A percentile compares a stretch with the other conserved stretches of the same genome.
Evolutionary conservation across 2,888 invertebrate genomes (phyloP).

Genomic region (Lysandra coridon): DNA sequence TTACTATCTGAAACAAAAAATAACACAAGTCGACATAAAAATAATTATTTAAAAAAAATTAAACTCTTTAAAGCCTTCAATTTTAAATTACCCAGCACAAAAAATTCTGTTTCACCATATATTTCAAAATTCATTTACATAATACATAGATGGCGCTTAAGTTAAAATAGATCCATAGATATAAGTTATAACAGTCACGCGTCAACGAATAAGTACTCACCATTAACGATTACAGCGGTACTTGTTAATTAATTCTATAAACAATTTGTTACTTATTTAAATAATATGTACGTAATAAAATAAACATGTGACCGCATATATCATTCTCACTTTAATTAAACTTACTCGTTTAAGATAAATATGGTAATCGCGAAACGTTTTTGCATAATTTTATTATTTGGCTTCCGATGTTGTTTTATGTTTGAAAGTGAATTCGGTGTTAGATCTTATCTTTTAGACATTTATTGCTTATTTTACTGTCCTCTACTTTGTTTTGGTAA

Average conservation of each 20-base stretch:
- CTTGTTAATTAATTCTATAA: not conserved
- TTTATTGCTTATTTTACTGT: not conserved
- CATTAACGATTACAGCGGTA: not conserved
- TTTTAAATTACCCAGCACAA: no score
- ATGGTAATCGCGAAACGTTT: slow-evolving; percentile 21
- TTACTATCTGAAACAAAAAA: no score
- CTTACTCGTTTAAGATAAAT: slow-evolving; percentile 28
- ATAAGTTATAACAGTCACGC: not conserved
- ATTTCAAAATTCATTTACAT: not conserved
- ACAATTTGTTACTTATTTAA: slow-evolving; percentile 24
- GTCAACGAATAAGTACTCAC: not conserved
- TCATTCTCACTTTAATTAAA: slow-evolving; percentile 22
- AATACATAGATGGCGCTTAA: not conserved
- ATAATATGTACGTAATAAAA: slow-evolving; percentile 20
- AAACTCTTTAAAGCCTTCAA: no score
- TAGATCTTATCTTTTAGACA: not conserved
- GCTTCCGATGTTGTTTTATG: slow-evolving; percentile 4
- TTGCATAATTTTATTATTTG: slow-evolving; percentile 28
- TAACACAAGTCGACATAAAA: no score
- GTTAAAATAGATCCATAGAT: not conserved
- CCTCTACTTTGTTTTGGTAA: not conserved
- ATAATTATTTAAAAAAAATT: no score
- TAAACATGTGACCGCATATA: not conserved
- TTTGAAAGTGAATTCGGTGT: slow-evolving; percentile 1
- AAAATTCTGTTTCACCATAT: no score